A percentile compares a stretch with the other conserved stretches of the same genome.
Conservation (phyloP, 2,113 vertebrate species). For the Ptilonorhynchus violaceus region DNA sequence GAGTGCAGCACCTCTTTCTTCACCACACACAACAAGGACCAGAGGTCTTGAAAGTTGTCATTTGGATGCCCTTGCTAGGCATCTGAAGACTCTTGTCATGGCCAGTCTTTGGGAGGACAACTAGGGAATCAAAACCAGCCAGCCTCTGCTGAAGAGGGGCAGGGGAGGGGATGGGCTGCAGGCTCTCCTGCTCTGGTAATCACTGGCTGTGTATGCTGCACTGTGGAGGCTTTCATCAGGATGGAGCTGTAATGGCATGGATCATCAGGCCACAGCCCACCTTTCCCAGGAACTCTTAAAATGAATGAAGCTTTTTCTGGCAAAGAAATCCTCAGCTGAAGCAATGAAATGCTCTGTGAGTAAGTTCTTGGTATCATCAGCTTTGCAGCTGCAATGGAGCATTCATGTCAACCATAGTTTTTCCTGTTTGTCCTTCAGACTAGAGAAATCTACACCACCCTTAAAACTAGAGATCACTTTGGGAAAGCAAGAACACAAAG, state of each 20-base stretch:
- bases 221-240: background rate
- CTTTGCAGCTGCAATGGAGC: background rate
- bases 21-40: accelerated
- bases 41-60: background rate
- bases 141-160: background rate
- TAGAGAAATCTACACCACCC: background rate
- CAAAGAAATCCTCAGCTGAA: background rate
- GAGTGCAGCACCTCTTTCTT: background rate
- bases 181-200: background rate
- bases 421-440: background rate
- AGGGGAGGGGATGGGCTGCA: background rate
- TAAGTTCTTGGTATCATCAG: background rate
- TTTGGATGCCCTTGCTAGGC: background rate
- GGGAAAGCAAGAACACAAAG: background rate
- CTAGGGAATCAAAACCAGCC: background rate
- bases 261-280: background rate
- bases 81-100: background rate
- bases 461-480: background rate
- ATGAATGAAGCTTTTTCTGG: background rate
- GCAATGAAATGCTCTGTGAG: background rate
- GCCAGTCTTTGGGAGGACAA: background rate
- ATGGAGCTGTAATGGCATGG: background rate
- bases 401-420: background rate
- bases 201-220: background rate
- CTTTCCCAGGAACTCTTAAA: background rate